Base-by-base conservation (phyloP, 2,888 invertebrate species). In the Plagiodera versicolora region DNA sequence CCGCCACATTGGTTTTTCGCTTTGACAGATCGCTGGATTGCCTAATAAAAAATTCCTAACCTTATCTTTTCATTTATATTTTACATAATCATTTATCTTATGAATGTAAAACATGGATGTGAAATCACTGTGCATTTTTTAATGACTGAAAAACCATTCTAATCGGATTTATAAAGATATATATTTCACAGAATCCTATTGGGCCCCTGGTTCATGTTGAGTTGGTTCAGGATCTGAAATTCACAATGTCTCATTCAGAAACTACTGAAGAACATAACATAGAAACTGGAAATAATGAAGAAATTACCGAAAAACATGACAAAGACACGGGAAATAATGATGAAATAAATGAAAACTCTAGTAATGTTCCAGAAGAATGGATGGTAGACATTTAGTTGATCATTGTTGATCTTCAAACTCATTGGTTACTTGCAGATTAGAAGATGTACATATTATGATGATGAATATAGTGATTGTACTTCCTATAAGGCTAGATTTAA, bases 401-500 rank as follows among this genome's bases (percentile, higher is more conserved):
- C 1, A 11, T 2, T 9, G 8, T 4, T 18, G 9, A 1, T 55
- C 24, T 56, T 58, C 24, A 17, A 16, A 28, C 8, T 9, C 8
- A 18, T 32, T 32, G 32, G 16, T 11, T 17, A 59, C 72, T 82
- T 81, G 19, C 75, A 94, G 94, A 87, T 94, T 51, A 83, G 91
- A 69, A 87, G 89, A 5, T 94, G 94, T 78, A 79, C 84, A n/a
- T 71, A 86, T n/a, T 95, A 95, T 74, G 84, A 89, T 71, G 90
- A 89, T 55, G 94, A 95, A 81, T 92, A 91, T 74, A 82, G 83
- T 18, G 93, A 94, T 67, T 95, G 95, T 76, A 88, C 81, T 54
- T 88, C 90, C 69, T 81, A 91, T 17, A 86, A 81, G 78, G 89
- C 85, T 0, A 83, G 94, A 67, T 92, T 95, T 72, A 89, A 95